phyloP scores from a whole-genome alignment of 2,888 invertebrate genomes.

The Auanema freiburgensis region DNA sequence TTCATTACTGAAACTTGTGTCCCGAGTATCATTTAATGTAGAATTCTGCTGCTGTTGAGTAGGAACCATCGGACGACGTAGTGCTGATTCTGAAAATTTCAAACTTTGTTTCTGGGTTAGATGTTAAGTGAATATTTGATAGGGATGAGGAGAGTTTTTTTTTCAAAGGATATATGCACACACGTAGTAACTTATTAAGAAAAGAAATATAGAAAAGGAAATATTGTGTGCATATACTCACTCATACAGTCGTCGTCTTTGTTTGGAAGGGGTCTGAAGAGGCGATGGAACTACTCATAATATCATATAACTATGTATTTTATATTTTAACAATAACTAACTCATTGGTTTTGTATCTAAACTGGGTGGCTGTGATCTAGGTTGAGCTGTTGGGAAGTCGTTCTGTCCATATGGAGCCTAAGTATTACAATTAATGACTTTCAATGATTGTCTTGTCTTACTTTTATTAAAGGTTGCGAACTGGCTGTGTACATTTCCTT shows the following conservation, averaged over 20 bases:
- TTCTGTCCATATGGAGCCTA: slow-evolving; percentile 23
- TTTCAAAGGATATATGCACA: background rate
- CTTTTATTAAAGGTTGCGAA: slow-evolving; percentile 2
- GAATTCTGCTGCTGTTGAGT: slow-evolving; percentile 12
- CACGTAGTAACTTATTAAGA: background rate
- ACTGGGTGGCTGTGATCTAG: slow-evolving; percentile 31
- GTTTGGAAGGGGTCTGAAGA: background rate
- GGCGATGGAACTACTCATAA: too few species aligned
- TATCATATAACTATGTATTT: background rate
- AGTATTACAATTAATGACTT: background rate
- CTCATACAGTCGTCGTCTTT: slow-evolving; percentile 19
- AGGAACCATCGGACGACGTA: slow-evolving; percentile 27
- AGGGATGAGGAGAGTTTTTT: background rate
- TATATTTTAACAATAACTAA: slow-evolving; percentile 19
- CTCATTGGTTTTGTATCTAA: slow-evolving; percentile 32
- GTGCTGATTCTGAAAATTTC: slow-evolving; percentile 53
- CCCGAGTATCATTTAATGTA: slow-evolving; percentile 27
- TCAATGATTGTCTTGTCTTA: slow-evolving; percentile 22
- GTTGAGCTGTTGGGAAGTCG: slow-evolving; percentile 11
- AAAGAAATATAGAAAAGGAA: too few species aligned
- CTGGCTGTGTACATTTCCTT: slow-evolving; percentile 24
- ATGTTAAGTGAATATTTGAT: too few species aligned
- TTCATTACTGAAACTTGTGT: slow-evolving; percentile 35
- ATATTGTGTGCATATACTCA: slow-evolving; percentile 10
- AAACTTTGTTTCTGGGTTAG: too few species aligned